phyloP scores from a whole-genome alignment of 2,797 vertebrate species.

The Pelobates cultripes region DNA sequence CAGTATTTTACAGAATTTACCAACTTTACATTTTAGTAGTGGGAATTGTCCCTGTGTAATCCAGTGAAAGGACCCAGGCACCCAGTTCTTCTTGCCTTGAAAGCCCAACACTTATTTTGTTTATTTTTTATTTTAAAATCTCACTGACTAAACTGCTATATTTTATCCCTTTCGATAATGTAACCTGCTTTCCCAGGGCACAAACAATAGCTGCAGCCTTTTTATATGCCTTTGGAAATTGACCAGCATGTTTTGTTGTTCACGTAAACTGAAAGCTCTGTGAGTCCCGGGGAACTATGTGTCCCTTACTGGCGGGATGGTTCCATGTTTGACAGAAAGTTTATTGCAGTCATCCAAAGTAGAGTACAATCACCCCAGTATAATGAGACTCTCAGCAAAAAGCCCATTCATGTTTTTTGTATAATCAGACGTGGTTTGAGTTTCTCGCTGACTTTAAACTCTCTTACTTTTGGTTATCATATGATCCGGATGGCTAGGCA shows the following conservation, averaged over 20 bases:
- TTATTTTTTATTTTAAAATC: background rate
- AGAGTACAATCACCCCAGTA: constrained; percentile 65
- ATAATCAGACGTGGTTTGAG: constrained; percentile 70
- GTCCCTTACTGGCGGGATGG: constrained; percentile 59
- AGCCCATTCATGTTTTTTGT: constrained; percentile 66
- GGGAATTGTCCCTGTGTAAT: too few species aligned
- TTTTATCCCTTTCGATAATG: constrained; percentile 48
- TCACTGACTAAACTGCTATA: constrained; percentile 15
- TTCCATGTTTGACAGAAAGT: constrained; percentile 58
- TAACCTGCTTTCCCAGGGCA: constrained; percentile 57
- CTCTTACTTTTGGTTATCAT: constrained; percentile 71
- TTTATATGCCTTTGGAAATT: constrained; percentile 53
- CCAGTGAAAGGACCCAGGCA: too few species aligned
- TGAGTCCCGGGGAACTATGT: constrained; percentile 58
- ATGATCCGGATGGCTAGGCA: constrained; percentile 69
- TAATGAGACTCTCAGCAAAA: constrained; percentile 66
- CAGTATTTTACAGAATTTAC: too few species aligned
- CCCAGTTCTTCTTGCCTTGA: too few species aligned
- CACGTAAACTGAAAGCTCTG: constrained; percentile 55
- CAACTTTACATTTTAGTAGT: too few species aligned
- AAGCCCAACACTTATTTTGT: too few species aligned
- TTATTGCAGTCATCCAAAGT: constrained; percentile 61
- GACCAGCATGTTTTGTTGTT: constrained; percentile 52
- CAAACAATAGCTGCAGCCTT: constrained; percentile 57
- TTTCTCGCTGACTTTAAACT: constrained; percentile 72